Evolutionary conservation across 2,888 invertebrate genomes (phyloP).

Genomic region (Stenolophus ochropezus): DNA sequence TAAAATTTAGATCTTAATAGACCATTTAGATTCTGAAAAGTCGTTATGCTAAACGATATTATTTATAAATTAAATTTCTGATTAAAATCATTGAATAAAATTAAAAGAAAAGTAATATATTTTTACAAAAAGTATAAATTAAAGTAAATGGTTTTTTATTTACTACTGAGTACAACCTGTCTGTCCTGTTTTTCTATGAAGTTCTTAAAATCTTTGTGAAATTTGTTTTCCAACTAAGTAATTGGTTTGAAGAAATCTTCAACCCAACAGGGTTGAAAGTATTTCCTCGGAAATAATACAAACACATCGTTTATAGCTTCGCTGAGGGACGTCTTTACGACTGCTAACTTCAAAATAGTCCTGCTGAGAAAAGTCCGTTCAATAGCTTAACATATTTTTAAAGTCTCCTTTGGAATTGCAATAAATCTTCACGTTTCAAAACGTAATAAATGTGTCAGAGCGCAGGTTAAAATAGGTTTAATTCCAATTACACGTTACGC

Average conservation of each 20-base stretch:
- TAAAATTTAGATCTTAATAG: too few relatives aligned
- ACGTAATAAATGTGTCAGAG: constrained; percentile 39
- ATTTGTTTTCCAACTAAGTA: constrained; percentile 1
- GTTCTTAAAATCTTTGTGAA: too few relatives aligned
- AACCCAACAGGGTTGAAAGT: neutral
- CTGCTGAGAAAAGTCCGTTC: constrained; percentile 24
- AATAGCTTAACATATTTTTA: constrained; percentile 30
- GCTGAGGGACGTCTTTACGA: constrained; percentile 1
- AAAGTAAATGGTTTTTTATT: too few relatives aligned
- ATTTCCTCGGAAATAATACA: constrained; percentile 8
- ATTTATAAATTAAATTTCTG: too few relatives aligned
- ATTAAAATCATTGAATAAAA: too few relatives aligned
- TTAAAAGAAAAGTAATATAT: too few relatives aligned
- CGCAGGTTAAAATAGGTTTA: constrained; percentile 22
- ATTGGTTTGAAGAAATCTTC: neutral
- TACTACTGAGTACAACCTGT: too few relatives aligned
- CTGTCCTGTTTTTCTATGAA: too few relatives aligned
- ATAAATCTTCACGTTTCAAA: constrained; percentile 32
- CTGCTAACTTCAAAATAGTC: constrained; percentile 26
- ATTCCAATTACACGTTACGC: constrained; percentile 4
- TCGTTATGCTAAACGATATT: too few relatives aligned
- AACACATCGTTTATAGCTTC: constrained; percentile 40
- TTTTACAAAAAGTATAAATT: too few relatives aligned
- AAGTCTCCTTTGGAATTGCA: constrained; percentile 18
- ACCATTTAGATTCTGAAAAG: too few relatives aligned